Evolutionary conservation across 2,888 invertebrate genomes (phyloP), one percentile per base, ranked within the genome.

Genomic region (Subacronicta megacephala): DNA sequence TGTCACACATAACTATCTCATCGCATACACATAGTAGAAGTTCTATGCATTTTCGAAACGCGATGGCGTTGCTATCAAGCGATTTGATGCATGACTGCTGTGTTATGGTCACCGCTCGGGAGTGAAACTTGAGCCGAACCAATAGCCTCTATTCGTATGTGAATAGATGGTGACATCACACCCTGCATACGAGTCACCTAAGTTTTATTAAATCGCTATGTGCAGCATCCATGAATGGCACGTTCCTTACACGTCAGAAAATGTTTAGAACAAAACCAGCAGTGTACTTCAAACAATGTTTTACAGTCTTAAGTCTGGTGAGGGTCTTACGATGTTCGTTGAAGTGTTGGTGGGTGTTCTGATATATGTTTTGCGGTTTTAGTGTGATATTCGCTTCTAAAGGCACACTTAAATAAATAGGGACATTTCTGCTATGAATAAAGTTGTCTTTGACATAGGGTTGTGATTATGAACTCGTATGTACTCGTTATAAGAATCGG

Each of bases 81-180:
- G 62, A 59, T 70, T 72, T 76, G 75, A 74, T 70, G 70, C 55
- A 74, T 70, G 62, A 46, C 60, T 61, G 33, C 56, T 53, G 53
- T 71, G 68, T 62, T 60, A 52, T 55, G 74, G 75, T 63, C 61
- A 62, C 62, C 16, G 49, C 50, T 60, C 54, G 44, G 55, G 36
- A 57, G 55, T 63, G 64, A 67, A 73, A 65, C 64, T 63, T 62
- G 59, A 75, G 61, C 61, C 20, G 49, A 62, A 50, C 50, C 64
- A 68, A 68, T 72, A 68, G 61, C 42, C 43, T 15, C 33, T 35
- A 66, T 68, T 52, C 52, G 47, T 50, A 59, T 55, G 41, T 60
- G 64, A 54, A 61, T 61, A 46, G 50, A 72, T 43, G 42, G 40
- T 54, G 55, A 66, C 62, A 56, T 43, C 47, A 33, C 47, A 42